Conservation (phyloP, 2,113 vertebrate genomes). For the Corythaixoides concolor region DNA sequence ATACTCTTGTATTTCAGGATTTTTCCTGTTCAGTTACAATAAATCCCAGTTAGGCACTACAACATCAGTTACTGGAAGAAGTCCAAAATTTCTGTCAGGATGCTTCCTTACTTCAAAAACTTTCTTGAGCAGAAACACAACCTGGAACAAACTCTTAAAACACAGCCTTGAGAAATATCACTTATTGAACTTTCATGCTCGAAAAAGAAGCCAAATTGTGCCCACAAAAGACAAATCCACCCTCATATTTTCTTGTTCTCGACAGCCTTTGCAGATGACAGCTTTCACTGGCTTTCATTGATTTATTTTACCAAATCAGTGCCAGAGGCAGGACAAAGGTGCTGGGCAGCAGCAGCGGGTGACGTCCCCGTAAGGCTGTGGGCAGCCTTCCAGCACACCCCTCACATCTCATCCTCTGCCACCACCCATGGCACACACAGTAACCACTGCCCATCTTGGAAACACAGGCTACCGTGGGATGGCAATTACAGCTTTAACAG, state of each 20-base stretch:
- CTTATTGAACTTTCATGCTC: neutral
- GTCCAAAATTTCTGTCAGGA: neutral
- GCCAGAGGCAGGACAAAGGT: neutral
- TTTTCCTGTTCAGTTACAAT: conserved; percentile 38
- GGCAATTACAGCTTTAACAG: neutral
- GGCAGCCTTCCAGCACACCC: neutral
- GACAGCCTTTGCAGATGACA: neutral
- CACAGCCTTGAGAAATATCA: conserved; percentile 1
- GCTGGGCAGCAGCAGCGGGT: neutral
- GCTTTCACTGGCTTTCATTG: neutral
- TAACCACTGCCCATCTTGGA: neutral
- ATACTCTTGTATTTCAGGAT: neutral
- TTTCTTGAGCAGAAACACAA: neutral
- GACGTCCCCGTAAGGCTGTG: accelerated
- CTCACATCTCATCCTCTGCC: neutral
- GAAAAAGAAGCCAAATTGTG: neutral
- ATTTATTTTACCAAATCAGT: neutral
- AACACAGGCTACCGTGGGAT: neutral
- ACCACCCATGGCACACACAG: neutral
- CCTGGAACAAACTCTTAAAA: neutral
- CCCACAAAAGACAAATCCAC: neutral
- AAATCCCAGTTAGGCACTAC: neutral
- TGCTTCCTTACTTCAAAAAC: neutral
- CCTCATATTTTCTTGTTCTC: neutral
- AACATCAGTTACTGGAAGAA: neutral